Conservation (phyloP, 2,888 invertebrate species). For the Drosophila neoperkinsi region DNA sequence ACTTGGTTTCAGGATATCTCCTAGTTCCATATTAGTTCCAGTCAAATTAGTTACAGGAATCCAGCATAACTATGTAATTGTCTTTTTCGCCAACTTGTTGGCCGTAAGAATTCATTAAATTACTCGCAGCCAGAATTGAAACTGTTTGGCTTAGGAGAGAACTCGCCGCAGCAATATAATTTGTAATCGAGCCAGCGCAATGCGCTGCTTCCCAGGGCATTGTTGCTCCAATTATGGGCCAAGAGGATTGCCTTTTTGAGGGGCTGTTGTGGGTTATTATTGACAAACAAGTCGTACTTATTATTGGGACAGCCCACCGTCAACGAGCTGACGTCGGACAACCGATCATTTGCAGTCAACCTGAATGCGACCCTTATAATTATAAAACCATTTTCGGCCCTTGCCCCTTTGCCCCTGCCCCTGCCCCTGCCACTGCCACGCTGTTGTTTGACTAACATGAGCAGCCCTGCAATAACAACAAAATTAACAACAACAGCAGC, state of each 20-base stretch:
- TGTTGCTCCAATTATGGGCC: constrained; percentile 33
- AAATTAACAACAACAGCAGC: constrained; percentile 42
- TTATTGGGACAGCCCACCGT: constrained; percentile 36
- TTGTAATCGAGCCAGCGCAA: constrained; percentile 6
- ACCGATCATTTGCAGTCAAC: constrained; percentile 72
- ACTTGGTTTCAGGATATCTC: neutral
- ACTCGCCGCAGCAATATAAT: neutral
- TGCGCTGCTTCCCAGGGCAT: constrained; percentile 23
- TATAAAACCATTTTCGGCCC: constrained; percentile 68
- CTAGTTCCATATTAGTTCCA: neutral
- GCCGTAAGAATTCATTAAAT: neutral
- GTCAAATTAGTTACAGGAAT: neutral
- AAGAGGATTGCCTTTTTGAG: constrained; percentile 40
- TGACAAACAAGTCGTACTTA: constrained; percentile 59
- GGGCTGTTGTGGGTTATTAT: constrained; percentile 33
- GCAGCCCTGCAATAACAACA: constrained; percentile 37
- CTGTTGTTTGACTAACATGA: constrained; percentile 60
- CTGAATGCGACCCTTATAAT: constrained; percentile 73
- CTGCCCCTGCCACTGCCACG: constrained; percentile 1
- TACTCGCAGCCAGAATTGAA: neutral
- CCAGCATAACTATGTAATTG: neutral
- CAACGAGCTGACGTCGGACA: constrained; percentile 55
- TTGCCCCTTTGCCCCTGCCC: constrained; percentile 1
- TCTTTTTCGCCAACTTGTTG: neutral
- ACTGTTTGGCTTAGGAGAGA: neutral